Evolutionary conservation across 2,797 vertebrate species (phyloP), one percentile per base, ranked within the genome.

Genomic region (Bradypodion pumilum): DNA sequence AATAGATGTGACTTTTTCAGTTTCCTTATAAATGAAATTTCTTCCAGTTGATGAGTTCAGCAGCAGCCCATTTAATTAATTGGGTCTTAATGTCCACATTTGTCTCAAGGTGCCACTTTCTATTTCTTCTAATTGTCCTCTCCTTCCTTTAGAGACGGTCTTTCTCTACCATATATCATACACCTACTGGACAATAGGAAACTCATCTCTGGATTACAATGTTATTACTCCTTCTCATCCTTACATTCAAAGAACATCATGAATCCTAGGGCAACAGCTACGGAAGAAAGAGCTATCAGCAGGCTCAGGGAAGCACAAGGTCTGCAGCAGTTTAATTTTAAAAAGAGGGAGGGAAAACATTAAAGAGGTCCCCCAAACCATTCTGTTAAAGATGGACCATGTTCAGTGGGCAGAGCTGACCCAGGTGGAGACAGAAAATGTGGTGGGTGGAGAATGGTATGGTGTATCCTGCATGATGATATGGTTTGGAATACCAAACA

Each of bases 11-110:
- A n/a, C 7, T 65, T 72, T 78, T 72, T 77, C 46, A 6, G 62
- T 82, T 91, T 68, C 83, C 25, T 44, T 52, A 56, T 89, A 92
- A 92, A 90, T 90, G 49, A 90, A 88, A 87, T 89, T 89, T 87
- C 85, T 91, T 93, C 79, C 8, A 1, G 25, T 81, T 89, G 87
- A 83, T 84, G 87, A 83, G 82, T 42, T 79, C 76, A 19, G 73
- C 86, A 69, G 82, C 87, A 86, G 87, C 84, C 89, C 86, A 89
- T 91, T 88, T 74, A 82, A 86, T 82, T 83, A 86, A 78, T n/a
- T 68, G 68, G 83, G 37, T 83, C 81, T 77, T 82, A 80, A 77
- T 77, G 73, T 78, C 82, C 90, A 85, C 32, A 85, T 25, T 90
- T 29, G 78, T 91, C 82, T 90, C 81, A 1, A 1, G 87, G 84